Evolutionary conservation across 2,797 vertebrate species (phyloP).

Genomic region (Malurus splendens): DNA sequence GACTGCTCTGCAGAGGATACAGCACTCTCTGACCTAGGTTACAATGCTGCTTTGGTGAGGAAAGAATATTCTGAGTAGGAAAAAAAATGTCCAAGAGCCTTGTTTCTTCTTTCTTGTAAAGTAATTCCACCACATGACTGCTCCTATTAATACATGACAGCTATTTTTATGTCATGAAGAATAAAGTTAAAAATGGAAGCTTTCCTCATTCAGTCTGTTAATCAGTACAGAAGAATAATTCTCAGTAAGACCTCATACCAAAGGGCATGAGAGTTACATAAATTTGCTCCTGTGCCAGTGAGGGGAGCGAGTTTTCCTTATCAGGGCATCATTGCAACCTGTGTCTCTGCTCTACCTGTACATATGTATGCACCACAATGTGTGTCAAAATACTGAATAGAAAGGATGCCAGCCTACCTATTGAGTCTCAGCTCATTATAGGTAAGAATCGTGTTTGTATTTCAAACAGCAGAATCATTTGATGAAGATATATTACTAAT

Average conservation of each 20-base stretch:
- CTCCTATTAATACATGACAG: constrained; percentile 37
- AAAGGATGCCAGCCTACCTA: background rate
- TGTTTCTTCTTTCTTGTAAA: constrained; percentile 30
- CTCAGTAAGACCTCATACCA: constrained; percentile 41
- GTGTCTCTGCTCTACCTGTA: background rate
- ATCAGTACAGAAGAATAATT: constrained; percentile 47
- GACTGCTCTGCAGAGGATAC: background rate
- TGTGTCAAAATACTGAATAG: background rate
- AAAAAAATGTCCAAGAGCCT: constrained; percentile 17
- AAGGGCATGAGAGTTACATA: background rate
- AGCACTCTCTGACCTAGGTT: background rate
- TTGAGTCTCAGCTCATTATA: background rate
- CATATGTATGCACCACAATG: accelerated
- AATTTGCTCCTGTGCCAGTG: background rate
- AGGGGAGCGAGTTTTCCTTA: background rate
- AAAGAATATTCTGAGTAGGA: constrained; percentile 15
- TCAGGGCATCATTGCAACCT: background rate
- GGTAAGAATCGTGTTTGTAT: background rate
- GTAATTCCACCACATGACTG: background rate
- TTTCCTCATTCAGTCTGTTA: constrained; percentile 51
- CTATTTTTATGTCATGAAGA: constrained; percentile 44
- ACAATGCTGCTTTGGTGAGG: background rate
- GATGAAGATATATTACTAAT: background rate
- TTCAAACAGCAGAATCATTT: background rate
- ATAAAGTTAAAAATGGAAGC: constrained; percentile 51